phyloP scores from a whole-genome alignment of 2,888 invertebrate species.

The Hypomecis punctinalis region DNA sequence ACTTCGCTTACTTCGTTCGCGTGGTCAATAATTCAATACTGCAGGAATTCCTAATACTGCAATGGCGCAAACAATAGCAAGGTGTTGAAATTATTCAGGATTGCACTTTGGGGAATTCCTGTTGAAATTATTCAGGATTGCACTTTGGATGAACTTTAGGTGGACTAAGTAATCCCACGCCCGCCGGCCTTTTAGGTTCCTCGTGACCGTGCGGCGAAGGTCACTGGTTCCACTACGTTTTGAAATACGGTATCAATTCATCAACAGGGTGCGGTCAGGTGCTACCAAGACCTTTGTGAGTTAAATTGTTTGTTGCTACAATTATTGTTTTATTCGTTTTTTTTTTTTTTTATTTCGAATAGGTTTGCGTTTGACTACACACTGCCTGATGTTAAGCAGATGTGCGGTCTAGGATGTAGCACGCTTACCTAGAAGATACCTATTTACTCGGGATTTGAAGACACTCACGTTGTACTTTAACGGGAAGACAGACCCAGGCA shows the following conservation, averaged over 20 bases:
- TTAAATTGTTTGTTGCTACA: slow-evolving; percentile 2
- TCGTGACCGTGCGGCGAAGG: slow-evolving; percentile 34
- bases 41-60: too few relatives aligned
- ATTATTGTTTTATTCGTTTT: slow-evolving; percentile 17
- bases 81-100: slow-evolving; percentile 21
- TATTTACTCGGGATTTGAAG: too few relatives aligned
- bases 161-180: slow-evolving; percentile 37
- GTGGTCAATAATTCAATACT: too few relatives aligned
- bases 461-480: too few relatives aligned
- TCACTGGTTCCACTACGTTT: slow-evolving; percentile 20
- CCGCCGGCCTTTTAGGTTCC: slow-evolving; percentile 31
- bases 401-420: too few relatives aligned
- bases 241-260: slow-evolving; percentile 26
- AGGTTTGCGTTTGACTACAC: too few relatives aligned
- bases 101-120: slow-evolving; percentile 37
- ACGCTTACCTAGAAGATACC: too few relatives aligned
- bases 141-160: slow-evolving; percentile 40
- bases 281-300: slow-evolving; percentile 13
- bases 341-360: too few relatives aligned
- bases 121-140: slow-evolving; percentile 29
- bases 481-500: too few relatives aligned
- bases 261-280: slow-evolving; percentile 24
- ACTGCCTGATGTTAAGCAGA: too few relatives aligned
- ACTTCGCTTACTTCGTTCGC: too few relatives aligned
- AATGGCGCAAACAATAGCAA: not conserved